A percentile compares a stretch with the other conserved stretches of the same genome.
Evolutionary conservation across 2,797 vertebrate genomes (phyloP).

Genomic region (Bovichtus diacanthus): DNA sequence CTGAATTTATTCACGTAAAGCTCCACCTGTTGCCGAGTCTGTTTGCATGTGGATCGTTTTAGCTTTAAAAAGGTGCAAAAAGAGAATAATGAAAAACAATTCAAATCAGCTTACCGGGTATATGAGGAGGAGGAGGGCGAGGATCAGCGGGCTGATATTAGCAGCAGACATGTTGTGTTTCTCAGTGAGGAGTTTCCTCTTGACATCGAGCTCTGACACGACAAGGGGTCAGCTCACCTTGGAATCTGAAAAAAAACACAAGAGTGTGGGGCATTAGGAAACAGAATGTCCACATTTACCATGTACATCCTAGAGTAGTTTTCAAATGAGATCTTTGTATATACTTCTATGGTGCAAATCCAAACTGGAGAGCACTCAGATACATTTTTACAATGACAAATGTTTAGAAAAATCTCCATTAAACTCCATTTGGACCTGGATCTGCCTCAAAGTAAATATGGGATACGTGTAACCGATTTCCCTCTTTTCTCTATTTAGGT

Average conservation of each 20-base stretch:
- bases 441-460: background rate
- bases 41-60: background rate
- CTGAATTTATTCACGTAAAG: conserved; percentile 40
- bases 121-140: conserved; percentile 48
- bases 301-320: no score
- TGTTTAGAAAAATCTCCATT: background rate
- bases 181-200: conserved; percentile 23
- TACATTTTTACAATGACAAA: background rate
- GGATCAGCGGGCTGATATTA: conserved; percentile 20
- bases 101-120: conserved; percentile 46
- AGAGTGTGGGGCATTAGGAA: background rate
- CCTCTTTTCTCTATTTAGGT: no score
- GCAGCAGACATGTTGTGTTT: conserved; percentile 56
- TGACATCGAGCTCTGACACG: background rate
- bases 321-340: background rate
- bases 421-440: background rate
- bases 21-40: conserved; percentile 37
- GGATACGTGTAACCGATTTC: background rate
- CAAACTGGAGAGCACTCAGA: background rate
- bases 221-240: conserved; percentile 50
- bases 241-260: conserved; percentile 58
- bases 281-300: background rate
- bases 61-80: background rate
- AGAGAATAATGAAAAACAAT: background rate
- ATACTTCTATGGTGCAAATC: background rate